A percentile compares a stretch with the other conserved stretches of the same genome.
These are phyloP conservation scores for Cydia splendana DNA, from an alignment of 1,140 invertebrate species.

Conservation along the genomic window DNA sequence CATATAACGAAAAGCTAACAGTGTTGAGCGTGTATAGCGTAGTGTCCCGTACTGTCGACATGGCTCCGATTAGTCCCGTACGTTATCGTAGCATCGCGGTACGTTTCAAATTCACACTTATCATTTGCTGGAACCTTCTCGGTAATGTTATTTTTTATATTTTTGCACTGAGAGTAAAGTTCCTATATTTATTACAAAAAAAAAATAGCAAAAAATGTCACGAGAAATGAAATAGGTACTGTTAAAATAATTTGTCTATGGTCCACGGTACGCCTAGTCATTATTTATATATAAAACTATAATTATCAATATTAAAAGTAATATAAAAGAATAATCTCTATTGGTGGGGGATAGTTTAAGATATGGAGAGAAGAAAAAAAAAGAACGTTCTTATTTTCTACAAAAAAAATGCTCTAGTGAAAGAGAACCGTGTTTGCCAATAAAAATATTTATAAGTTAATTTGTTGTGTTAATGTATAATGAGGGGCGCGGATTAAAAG, in stretches of 20 bases:
- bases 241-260: slow-evolving; percentile 58
- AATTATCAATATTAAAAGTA: slow-evolving; percentile 58
- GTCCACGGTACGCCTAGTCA: slow-evolving; percentile 75
- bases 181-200: slow-evolving; percentile 70
- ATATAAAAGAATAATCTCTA: slow-evolving; percentile 50
- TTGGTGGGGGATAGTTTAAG: slow-evolving; percentile 54
- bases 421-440: slow-evolving; percentile 31
- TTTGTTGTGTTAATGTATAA: slow-evolving; percentile 29
- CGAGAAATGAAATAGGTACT: slow-evolving; percentile 45
- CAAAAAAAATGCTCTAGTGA: slow-evolving; percentile 8
- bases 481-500: slow-evolving; percentile 21
- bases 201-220: slow-evolving; percentile 42
- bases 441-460: slow-evolving; percentile 31
- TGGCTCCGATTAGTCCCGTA: slow-evolving; percentile 52
- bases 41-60: slow-evolving; percentile 57
- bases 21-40: slow-evolving; percentile 50
- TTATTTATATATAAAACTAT: slow-evolving; percentile 70
- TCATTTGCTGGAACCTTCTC: slow-evolving; percentile 37
- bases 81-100: slow-evolving; percentile 49
- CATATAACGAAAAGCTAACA: slow-evolving; percentile 44
- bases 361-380: slow-evolving; percentile 35
- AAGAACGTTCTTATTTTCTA: slow-evolving; percentile 29
- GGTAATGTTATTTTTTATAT: slow-evolving; percentile 53
- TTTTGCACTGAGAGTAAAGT: slow-evolving; percentile 74
- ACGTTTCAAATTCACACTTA: slow-evolving; percentile 45